phyloP scores from a whole-genome alignment of 2,797 vertebrate species.

The Enteromius treurensis region DNA sequence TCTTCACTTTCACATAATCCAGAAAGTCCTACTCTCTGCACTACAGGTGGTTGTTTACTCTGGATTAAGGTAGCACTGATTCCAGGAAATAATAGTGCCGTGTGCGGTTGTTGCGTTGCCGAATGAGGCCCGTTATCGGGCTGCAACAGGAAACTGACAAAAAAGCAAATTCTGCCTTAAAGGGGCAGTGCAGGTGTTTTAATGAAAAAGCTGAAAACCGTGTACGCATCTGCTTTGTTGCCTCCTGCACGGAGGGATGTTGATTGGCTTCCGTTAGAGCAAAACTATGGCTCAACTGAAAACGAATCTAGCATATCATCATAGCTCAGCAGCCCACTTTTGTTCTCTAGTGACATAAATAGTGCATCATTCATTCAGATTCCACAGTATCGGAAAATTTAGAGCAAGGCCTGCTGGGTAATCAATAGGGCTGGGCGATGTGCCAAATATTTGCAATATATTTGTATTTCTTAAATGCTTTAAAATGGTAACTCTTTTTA shows the following conservation, averaged over 20 bases:
- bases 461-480: background rate
- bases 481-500: background rate
- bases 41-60: conserved; percentile 17
- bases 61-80: conserved; percentile 27
- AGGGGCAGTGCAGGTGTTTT: conserved; percentile 9
- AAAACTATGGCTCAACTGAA: conserved; percentile 5
- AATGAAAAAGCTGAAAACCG: background rate
- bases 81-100: background rate
- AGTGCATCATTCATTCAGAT: background rate
- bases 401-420: background rate
- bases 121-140: conserved; percentile 11
- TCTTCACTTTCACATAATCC: conserved; percentile 49
- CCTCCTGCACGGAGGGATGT: background rate
- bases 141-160: conserved; percentile 16
- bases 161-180: conserved; percentile 36
- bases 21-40: conserved; percentile 22
- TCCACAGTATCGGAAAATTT: background rate
- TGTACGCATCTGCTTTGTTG: background rate
- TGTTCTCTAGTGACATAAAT: background rate
- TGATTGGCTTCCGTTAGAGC: background rate
- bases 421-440: background rate
- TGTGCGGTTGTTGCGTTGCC: background rate
- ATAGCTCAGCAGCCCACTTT: background rate
- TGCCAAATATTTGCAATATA: background rate
- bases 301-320: background rate